A percentile compares a stretch with the other conserved stretches of the same genome.
Evolutionary conservation across 2,888 invertebrate species (phyloP).

Genomic region (Chaetoderma sp.): DNA sequence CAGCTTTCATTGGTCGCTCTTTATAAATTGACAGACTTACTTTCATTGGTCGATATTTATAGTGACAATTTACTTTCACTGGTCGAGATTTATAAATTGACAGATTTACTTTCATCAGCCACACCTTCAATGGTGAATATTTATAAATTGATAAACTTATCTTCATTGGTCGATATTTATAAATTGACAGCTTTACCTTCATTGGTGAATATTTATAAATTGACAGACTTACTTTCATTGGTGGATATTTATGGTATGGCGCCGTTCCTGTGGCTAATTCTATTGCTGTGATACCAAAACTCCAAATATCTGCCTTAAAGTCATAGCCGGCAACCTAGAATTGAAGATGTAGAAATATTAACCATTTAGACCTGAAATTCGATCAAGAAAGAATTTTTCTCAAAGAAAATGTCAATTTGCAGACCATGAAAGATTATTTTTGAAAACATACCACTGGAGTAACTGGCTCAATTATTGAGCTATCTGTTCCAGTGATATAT

Average conservation of each 20-base stretch:
- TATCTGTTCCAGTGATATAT: no score
- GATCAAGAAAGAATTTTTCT: background rate
- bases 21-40: no score
- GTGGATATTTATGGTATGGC: conserved; percentile 98
- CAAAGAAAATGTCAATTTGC: background rate
- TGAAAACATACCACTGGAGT: no score
- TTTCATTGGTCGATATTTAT: no score
- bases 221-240: conserved; percentile 82
- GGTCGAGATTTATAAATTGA: conserved; percentile 80
- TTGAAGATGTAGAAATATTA: background rate
- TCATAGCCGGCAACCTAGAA: conserved; percentile 85
- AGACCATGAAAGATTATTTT: no score
- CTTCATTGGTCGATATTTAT: no score
- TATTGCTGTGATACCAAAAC: conserved; percentile 96
- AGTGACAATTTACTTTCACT: conserved; percentile 85
- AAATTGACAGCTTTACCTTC: conserved; percentile 75
- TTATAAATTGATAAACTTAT: no score
- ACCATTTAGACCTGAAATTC: background rate
- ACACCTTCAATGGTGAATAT: conserved; percentile 96
- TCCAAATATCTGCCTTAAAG: conserved; percentile 96
- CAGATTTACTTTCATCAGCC: conserved; percentile 84
- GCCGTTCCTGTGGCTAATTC: conserved; percentile 97
- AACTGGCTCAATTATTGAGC: no score
- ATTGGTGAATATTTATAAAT: conserved; percentile 86
- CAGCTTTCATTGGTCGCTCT: conserved; percentile 91